phyloP scores from a whole-genome alignment of 2,888 invertebrate species.

The Synergus gifuensis region DNA sequence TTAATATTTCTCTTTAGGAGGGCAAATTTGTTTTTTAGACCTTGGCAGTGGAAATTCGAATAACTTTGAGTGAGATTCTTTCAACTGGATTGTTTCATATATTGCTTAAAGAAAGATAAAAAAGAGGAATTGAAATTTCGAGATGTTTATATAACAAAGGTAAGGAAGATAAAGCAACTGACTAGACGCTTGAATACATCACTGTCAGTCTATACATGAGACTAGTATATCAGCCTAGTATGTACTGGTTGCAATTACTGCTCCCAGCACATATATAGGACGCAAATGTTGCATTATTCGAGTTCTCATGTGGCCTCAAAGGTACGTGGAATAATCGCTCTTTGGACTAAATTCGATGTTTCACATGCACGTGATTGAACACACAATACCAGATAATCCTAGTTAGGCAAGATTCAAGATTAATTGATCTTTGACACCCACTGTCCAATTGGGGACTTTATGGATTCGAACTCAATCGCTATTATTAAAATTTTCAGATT shows the following conservation, averaged over 20 bases:
- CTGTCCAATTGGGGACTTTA: not conserved
- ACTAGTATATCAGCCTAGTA: constrained; percentile 2
- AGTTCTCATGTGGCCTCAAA: constrained; percentile 49
- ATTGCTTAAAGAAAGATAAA: not conserved
- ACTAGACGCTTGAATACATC: not conserved
- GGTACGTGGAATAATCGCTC: constrained; percentile 46
- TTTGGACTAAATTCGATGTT: constrained; percentile 24
- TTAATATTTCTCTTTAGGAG: no score
- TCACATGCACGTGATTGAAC: constrained; percentile 13
- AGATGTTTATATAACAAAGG: not conserved
- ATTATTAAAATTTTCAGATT: not conserved
- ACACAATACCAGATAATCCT: not conserved
- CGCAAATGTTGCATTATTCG: constrained; percentile 48
- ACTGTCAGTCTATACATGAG: not conserved
- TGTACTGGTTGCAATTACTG: constrained; percentile 32
- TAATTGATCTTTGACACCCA: constrained; percentile 13
- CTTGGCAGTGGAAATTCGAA: no score
- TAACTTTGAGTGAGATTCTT: no score
- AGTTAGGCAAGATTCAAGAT: not conserved
- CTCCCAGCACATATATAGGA: constrained; percentile 10
- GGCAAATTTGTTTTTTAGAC: not conserved
- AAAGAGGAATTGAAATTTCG: not conserved
- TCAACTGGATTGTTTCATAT: no score
- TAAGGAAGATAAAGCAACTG: not conserved
- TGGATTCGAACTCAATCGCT: not conserved